Conservation (phyloP, 2,113 vertebrate species). For the Zingel zingel region DNA sequence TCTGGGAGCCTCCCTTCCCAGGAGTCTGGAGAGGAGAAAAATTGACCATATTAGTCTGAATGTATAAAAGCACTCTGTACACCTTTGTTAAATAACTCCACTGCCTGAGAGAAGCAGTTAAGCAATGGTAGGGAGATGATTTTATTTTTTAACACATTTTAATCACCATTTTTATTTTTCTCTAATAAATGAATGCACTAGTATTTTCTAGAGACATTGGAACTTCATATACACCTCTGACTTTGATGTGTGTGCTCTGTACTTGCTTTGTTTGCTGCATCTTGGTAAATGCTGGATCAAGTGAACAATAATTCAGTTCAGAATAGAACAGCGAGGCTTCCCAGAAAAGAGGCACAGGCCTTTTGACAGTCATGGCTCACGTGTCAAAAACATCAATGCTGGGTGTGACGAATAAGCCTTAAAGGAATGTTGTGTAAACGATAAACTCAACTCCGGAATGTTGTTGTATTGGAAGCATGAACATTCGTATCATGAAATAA, state of each 20-base stretch:
- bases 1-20: conserved; percentile 95
- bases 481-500: not conserved
- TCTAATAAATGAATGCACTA: not conserved
- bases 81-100: not conserved
- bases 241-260: not conserved
- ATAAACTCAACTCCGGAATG: not conserved
- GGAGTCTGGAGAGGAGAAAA: conserved; percentile 88
- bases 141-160: not conserved
- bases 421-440: not conserved
- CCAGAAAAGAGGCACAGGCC: not conserved
- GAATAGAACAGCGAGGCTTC: not conserved
- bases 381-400: not conserved
- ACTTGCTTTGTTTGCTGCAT: not conserved
- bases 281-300: not conserved
- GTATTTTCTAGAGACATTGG: not conserved
- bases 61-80: not conserved
- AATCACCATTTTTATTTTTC: not conserved
- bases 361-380: not conserved
- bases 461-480: not conserved
- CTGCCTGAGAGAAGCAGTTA: not conserved
- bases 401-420: not conserved
- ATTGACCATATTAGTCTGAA: not conserved
- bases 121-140: not conserved
- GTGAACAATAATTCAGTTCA: not conserved
- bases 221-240: not conserved